Evolutionary conservation across 2,113 vertebrate genomes (phyloP).

Genomic region (Anser brachyrhynchus): DNA sequence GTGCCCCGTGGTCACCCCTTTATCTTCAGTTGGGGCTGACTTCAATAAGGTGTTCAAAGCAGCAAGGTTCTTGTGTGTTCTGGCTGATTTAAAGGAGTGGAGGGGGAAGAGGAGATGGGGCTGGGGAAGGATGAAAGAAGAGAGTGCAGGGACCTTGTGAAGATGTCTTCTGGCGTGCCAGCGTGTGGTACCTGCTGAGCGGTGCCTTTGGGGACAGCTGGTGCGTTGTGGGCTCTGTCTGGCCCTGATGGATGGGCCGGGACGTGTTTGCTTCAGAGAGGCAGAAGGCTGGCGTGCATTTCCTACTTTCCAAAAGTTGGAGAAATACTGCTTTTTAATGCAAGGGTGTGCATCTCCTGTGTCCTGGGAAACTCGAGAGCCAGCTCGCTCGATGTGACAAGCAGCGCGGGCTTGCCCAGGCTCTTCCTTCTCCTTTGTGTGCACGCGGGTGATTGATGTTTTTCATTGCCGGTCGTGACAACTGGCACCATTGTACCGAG

Average conservation of each 20-base stretch:
- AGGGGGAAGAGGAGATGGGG: background rate
- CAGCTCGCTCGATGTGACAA: background rate
- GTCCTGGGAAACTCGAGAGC: background rate
- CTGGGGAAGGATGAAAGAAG: background rate
- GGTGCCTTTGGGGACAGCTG: background rate
- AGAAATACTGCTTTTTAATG: background rate
- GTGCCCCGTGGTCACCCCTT: background rate
- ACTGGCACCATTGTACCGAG: slow-evolving; percentile 39
- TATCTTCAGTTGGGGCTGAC: background rate
- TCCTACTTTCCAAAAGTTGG: background rate
- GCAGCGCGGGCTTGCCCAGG: background rate
- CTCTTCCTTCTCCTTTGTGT: slow-evolving; percentile 11
- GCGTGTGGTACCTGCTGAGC: fast-evolving
- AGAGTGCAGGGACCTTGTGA: background rate
- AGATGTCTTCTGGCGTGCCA: fast-evolving
- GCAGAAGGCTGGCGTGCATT: fast-evolving
- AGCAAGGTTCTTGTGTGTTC: background rate
- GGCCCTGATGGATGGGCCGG: background rate
- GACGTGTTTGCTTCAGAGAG: background rate
- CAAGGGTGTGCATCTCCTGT: background rate
- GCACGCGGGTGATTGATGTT: slow-evolving; percentile 34
- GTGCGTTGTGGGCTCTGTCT: background rate
- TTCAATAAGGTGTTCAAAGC: background rate
- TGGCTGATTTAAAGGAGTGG: background rate
- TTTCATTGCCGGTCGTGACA: slow-evolving; percentile 68